Evolutionary conservation across 2,113 vertebrate species (phyloP).

Genomic region (Scalopus aquaticus): DNA sequence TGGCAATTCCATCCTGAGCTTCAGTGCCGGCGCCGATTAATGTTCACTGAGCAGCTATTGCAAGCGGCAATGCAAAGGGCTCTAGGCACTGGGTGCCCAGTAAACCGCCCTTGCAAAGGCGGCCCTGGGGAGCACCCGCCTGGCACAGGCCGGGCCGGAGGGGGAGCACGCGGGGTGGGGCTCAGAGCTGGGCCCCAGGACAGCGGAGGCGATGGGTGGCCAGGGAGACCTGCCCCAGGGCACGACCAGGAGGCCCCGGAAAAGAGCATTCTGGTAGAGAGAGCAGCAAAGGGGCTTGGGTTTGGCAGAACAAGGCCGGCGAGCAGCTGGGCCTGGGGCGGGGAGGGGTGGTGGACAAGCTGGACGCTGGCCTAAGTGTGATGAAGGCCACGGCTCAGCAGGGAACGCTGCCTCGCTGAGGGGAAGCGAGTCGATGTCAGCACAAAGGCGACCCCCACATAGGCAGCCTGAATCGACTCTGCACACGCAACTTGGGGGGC

Average conservation of each 20-base stretch:
- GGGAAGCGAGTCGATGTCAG: not conserved
- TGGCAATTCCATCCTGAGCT: not conserved
- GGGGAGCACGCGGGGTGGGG: too few relatives aligned
- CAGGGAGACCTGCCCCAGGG: too few relatives aligned
- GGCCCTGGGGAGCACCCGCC: too few relatives aligned
- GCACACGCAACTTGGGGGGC: too few relatives aligned
- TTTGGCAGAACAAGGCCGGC: not conserved
- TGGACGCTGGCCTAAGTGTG: not conserved
- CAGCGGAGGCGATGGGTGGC: accelerated
- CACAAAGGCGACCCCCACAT: accelerated
- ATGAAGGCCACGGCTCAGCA: not conserved
- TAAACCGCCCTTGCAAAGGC: too few relatives aligned
- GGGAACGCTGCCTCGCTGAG: too few relatives aligned
- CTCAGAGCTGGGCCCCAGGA: too few relatives aligned
- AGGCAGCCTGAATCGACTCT: too few relatives aligned
- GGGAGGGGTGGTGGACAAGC: not conserved
- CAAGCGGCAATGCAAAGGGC: not conserved
- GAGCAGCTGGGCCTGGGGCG: not conserved
- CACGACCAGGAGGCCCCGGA: too few relatives aligned
- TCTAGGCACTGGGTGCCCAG: too few relatives aligned
- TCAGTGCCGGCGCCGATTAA: not conserved
- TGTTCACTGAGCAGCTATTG: constrained; percentile 39
- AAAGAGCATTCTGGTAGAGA: not conserved
- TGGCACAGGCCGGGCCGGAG: not conserved
- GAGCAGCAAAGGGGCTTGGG: accelerated